phyloP scores from a whole-genome alignment of 2,113 vertebrate species.

The Clarias magur region DNA sequence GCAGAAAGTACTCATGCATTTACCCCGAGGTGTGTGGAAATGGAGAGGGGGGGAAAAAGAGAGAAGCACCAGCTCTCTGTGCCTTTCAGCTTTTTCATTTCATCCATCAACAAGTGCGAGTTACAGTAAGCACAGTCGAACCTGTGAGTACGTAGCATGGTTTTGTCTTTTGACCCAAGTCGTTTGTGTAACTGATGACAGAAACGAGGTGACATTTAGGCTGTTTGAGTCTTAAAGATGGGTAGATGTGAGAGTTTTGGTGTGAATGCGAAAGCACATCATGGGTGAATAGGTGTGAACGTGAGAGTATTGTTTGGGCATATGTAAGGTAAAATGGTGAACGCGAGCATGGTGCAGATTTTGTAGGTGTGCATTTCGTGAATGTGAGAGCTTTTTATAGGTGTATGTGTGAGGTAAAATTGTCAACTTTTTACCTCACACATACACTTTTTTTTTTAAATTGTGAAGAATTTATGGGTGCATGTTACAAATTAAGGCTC shows the following conservation, averaged over 20 bases:
- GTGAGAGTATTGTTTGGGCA: background rate
- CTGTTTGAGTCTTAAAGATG: background rate
- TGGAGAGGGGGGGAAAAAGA: background rate
- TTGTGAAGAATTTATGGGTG: no score
- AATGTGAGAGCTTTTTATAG: no score
- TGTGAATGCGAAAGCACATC: background rate
- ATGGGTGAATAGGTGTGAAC: background rate
- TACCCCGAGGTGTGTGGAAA: background rate
- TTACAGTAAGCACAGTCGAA: background rate
- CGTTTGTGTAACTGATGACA: background rate
- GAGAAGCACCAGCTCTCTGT: constrained; percentile 40
- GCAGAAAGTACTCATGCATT: background rate
- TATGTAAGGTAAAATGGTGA: background rate
- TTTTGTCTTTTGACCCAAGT: background rate
- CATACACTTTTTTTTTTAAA: no score
- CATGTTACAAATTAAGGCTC: no score
- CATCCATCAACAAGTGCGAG: constrained; percentile 13
- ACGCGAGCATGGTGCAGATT: background rate
- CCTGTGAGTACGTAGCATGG: background rate
- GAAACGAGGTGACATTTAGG: background rate
- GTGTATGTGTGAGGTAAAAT: no score
- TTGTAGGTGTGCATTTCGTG: background rate
- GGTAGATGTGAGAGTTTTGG: background rate
- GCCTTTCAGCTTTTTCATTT: constrained; percentile 52
- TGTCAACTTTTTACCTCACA: no score